phyloP scores from a whole-genome alignment of 1,140 invertebrate species.

The Oreohelix idahoensis region DNA sequence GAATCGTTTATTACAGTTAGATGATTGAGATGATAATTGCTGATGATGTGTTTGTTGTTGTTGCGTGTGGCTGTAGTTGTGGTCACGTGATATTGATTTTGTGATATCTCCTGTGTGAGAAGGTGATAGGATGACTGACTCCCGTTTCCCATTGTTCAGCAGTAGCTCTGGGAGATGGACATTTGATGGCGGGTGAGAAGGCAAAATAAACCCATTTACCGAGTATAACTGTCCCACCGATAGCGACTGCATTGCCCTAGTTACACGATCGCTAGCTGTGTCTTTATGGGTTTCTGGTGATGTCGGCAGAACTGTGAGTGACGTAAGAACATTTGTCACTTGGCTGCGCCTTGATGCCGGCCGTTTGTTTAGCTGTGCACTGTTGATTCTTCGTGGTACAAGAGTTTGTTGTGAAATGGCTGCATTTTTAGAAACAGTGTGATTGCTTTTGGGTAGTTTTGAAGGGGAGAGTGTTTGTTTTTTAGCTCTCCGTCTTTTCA shows the following conservation, averaged over 20 bases:
- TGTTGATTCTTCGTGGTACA: slow-evolving; percentile 10
- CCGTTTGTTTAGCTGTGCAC: not conserved
- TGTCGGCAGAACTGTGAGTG: slow-evolving; percentile 16
- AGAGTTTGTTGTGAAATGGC: not conserved
- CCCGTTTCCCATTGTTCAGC: not conserved
- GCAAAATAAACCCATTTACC: slow-evolving; percentile 29
- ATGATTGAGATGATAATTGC: not conserved
- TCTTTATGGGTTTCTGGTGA: not conserved
- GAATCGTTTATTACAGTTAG: slow-evolving; percentile 14
- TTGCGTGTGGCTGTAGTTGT: not conserved
- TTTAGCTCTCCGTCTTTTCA: not conserved
- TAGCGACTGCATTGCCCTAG: slow-evolving; percentile 28
- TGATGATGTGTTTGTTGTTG: not conserved
- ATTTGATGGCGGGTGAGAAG: slow-evolving; percentile 1
- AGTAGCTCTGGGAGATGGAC: slow-evolving; percentile 6
- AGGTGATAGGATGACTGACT: not conserved
- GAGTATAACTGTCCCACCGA: slow-evolving; percentile 9
- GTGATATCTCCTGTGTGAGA: not conserved
- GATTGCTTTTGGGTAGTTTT: not conserved
- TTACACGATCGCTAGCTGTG: not conserved
- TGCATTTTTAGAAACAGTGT: not conserved
- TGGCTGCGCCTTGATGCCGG: not conserved
- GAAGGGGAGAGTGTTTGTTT: not conserved
- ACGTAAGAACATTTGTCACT: not conserved
- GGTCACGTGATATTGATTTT: not conserved